Base-by-base conservation (phyloP, 2,888 invertebrate genomes). In the Dioctria linearis region DNA sequence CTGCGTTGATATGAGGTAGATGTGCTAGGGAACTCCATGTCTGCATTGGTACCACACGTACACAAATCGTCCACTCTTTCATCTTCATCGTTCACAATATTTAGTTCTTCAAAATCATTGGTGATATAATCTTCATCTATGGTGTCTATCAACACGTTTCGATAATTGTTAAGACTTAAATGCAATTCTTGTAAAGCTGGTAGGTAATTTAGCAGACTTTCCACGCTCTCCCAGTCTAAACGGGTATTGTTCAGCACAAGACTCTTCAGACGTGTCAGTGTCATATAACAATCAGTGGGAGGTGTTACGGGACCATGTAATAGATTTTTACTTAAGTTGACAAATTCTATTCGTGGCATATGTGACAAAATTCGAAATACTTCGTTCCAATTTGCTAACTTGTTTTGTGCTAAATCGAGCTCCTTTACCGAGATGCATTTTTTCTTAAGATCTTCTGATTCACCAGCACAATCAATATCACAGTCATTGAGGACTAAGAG, bases 321-420 rank as follows among this genome's bases (percentile, higher is more conserved):
- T 83, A 93, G 92, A 89, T 98, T 98, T 89, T 96, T 96, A 88
- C 97, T 97, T 84, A 98, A 89, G 88, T 98, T 98, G 73, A 98
- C 93, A 89, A 98, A 97, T 86, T 95, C 94, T 83, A 98, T 93
- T 84, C 94, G 92, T 43, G 97, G 97, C 91, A 97, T 95, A 87
- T 95, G 94, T 86, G 94, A 93, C 83, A 98, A 89, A 85, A 98
- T 95, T 82, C 93, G 94, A 87, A 97, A 95, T 40, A 98, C 96
- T 92, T 98, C 97, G 84, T 93, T 92, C 97, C 98, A 97, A 86
- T 95, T 93, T 82, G 93, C 93, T 39, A 98, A 91, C 87, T 95
- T 94, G 89, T 98, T 98, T 87, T 97, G 96, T 59, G 98, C 97
- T 85, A 98, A 91, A 88, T 98, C 98, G 84, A 98, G 91, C 88